Base-by-base conservation (phyloP, 1,140 invertebrate genomes). In the Penaeus japonicus region DNA sequence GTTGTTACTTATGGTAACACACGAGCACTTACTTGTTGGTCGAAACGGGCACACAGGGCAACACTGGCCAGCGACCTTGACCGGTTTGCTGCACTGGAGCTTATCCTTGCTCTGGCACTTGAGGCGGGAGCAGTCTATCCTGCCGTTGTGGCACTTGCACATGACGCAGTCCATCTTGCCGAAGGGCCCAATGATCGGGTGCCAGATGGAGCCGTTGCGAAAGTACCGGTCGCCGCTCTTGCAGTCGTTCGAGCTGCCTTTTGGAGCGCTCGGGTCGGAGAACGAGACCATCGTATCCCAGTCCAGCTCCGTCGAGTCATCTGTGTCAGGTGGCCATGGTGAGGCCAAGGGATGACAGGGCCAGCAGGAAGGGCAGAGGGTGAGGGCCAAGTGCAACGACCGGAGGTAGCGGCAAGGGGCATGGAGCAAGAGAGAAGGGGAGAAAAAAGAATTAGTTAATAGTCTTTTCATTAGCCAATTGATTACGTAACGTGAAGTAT, bases 151-250 rank as follows among this genome's bases (percentile, higher is more conserved):
- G 47, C 90, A 89, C 70, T 65, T 57, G 77, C 89, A 89, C 32
- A 90, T 22, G 5, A 85, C 84, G 27, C 89, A 91, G 86, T 87
- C 73, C 87, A 89, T 89, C 84, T 89, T 89, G 35, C 92, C 92
- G 82, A 92, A 92, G 20, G 92, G 92, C 17, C 92, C 92, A 65
- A 92, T 92, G 2, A 92, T 90, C 2, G 92, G 92, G 90, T 92
- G 92, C 92, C 92, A 92, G 15, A 91, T 90, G 53, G 92, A 91
- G 27, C 92, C 92, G 89, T 92, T 91, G 27, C 91, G 84, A 87
- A 83, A 88, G 70, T 88, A 88, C 20, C 87, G 62, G 27, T 79
- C 81, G 10, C 87, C 87, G 7, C 83, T 83, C 65, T 83, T 83
- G 47, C 87, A 88, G 80, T 88, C 87, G 57, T 84, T 59, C 53